Evolutionary conservation across 2,797 vertebrate species (phyloP), one percentile per base, ranked within the genome.

Genomic region (Sparidentex hasta): DNA sequence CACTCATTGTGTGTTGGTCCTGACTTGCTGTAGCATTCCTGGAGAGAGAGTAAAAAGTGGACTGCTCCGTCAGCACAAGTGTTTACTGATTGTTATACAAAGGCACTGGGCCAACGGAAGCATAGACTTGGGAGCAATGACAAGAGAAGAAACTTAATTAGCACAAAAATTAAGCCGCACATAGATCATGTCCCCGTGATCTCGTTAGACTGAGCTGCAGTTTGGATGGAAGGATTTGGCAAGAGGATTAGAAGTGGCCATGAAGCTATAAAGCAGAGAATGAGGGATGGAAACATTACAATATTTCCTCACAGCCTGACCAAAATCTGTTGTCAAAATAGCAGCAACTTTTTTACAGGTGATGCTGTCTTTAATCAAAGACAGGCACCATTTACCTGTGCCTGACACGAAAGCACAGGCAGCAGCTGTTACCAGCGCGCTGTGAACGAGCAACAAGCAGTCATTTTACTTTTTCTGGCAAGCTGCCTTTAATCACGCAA

Each of bases 1-100:
- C 1, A 20, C 23, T 64, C 46, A n/a, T 71, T 68, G 52, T 65
- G 51, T 46, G 25, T 27, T 6, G 21, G 62, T 58, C 59, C 48
- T 76, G 58, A 52, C 46, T 23, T 21, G 29, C 41, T 52, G 21
- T 48, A 50, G n/a, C 33, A 4, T 48, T 63, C 55, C 71, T 38
- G 20, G 38, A 63, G 23, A 71, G 48, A 47, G n/a, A 55, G 51
- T 33, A 44, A 63, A 29, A 81, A 81, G 58, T 55, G 56, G 54
- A 71, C 25, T 16, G 9, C 48, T 83, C 69, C 65, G 76, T 83
- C 69, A 69, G 76, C 82, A 87, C 43, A 71, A 46, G 58, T 80
- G 59, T 80, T 77, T 70, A 62, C 50, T 74, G 58, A 73, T 72
- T 73, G 27, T 20, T 80, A 27, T 41, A 63, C 56, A 76, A 74